Conservation (phyloP, 2,797 vertebrate species). For the Malacoraja senta region DNA sequence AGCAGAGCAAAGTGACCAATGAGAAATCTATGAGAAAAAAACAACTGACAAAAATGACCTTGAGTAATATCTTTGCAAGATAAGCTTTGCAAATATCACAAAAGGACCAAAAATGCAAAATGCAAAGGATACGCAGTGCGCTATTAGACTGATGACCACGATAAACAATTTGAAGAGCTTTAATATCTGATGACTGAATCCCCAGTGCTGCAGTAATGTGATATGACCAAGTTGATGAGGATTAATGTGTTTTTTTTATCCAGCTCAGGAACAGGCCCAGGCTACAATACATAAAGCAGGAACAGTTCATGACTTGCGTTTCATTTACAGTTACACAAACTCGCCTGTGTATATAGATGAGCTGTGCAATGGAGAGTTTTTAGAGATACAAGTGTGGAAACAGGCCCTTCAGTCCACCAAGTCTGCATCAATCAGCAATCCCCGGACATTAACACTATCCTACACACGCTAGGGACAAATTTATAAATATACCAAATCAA, state of each 20-base stretch:
- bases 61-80: not conserved
- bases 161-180: slow-evolving; percentile 7
- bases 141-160: not conserved
- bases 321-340: not conserved
- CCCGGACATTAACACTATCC: no score
- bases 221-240: not conserved
- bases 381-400: no score
- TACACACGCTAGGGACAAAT: no score
- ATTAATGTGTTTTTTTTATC: not conserved
- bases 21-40: not conserved
- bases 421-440: no score
- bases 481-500: no score
- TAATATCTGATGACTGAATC: not conserved
- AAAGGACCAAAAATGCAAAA: not conserved
- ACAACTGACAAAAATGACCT: not conserved
- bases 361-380: not conserved
- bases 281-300: not conserved
- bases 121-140: not conserved
- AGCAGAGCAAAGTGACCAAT: not conserved
- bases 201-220: no score
- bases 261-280: not conserved
- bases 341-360: not conserved
- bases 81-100: not conserved
- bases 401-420: no score
- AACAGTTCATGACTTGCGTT: not conserved